Conservation (phyloP, 2,113 vertebrate species). For the Australoheros scitulus region DNA sequence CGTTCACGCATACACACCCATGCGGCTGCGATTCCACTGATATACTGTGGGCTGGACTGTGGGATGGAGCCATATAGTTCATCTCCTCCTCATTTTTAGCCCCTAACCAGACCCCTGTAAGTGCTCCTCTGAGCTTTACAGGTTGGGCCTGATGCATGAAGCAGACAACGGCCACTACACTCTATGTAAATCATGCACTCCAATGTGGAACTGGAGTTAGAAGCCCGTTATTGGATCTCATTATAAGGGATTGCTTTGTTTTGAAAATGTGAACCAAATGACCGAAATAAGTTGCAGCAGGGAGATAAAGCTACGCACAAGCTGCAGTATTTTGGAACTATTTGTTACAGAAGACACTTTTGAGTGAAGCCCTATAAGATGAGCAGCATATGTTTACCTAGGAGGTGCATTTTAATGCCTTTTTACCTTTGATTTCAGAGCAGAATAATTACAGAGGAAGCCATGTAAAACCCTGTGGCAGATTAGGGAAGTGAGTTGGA, state of each 20-base stretch:
- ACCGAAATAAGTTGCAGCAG: conserved; percentile 20
- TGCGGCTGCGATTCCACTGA: conserved; percentile 74
- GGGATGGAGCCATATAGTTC: conserved; percentile 74
- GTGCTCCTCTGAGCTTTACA: conserved; percentile 74
- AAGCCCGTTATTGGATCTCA: conserved; percentile 25
- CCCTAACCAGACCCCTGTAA: conserved; percentile 70
- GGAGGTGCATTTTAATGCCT: conserved; percentile 81
- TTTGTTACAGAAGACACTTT: conserved; percentile 43
- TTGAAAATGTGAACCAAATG: conserved; percentile 36
- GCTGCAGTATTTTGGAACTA: conserved; percentile 5
- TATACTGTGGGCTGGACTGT: conserved; percentile 74
- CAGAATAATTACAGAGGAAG: conserved; percentile 81
- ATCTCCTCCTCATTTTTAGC: conserved; percentile 78
- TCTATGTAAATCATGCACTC: conserved; percentile 40
- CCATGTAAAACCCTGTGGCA: conserved; percentile 87
- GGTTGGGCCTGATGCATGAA: conserved; percentile 64
- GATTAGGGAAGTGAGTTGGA: conserved; percentile 93
- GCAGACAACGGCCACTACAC: conserved; percentile 51
- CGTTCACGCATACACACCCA: conserved; percentile 69
- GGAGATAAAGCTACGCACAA: background rate
- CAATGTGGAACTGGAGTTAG: conserved; percentile 9
- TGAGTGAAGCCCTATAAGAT: conserved; percentile 31
- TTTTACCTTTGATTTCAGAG: conserved; percentile 84
- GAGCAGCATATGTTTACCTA: conserved; percentile 83
- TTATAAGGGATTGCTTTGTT: conserved; percentile 45